Evolutionary conservation across 2,888 invertebrate species (phyloP), one percentile per base, ranked within the genome.

Genomic region (Elmis aenea): DNA sequence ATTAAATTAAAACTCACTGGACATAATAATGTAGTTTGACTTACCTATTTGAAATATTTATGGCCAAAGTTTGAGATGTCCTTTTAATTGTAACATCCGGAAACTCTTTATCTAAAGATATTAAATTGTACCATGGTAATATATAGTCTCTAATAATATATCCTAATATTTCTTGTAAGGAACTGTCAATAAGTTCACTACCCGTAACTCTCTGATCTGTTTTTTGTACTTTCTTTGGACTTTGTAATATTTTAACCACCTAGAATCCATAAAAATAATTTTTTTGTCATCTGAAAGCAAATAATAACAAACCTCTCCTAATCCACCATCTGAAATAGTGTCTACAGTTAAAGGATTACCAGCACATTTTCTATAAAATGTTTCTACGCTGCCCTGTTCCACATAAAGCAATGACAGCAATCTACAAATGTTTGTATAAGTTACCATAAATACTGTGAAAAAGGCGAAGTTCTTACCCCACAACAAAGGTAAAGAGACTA

Each of bases 111-210:
- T 89, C 84, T 54, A 79, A 75, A 1, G 81, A 80, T 51, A 82
- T 62, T 39, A 77, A 61, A 58, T 72, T 74, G 59, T 81, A 83
- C 84, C 84, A 84, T 1, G 83, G 79, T 45, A 81, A 77, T 26
- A 91, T 80, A 70, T 88, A 89, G 67, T 91, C 91, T 60, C 86
- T 74, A 31, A 90, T 75, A 32, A 88, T 76, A 48, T 83, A 87
- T 42, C 80, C 79, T 53, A 91, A 73, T 57, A 91, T 88, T 71
- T 89, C 83, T 68, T 88, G 88, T 30, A 91, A 72, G 52, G 85
- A 87, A 55, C 85, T 83, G 69, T 91, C 91, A 40, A 92, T 90
- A 16, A 85, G 76, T 55, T 83, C 84, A 56, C 89, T 86, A 13
- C 90, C 90, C 13, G 89, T 90, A 45, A 91, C 83, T 56, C 89